These are phyloP conservation scores for Bos taurus DNA, from an alignment of 2,113 vertebrate species.

Conservation along the genomic window ARS-UCD2.0 NC_037333.1:5047001-5047500, in stretches of 20 bases:
- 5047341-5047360: not conserved
- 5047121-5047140: not conserved
- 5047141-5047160: not conserved
- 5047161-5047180: not conserved
- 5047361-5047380: not conserved
- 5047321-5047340: not conserved
- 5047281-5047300: not conserved
- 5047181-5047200: not conserved
- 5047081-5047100: not conserved
- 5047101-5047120: not conserved
- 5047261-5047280: not conserved
- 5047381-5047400: not conserved
- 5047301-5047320: not conserved
- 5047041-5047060: not conserved
- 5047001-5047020: not conserved
- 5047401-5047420: not conserved
- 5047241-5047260: not conserved
- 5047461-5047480: not conserved
- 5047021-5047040: not conserved
- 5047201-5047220: not conserved
- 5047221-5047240: not conserved
- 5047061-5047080: not conserved
- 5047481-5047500: too few species aligned
- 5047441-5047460: not conserved
- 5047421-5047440: too few species aligned